phyloP scores from a whole-genome alignment of 2,797 vertebrate genomes.

The Phalanger gymnotis region DNA sequence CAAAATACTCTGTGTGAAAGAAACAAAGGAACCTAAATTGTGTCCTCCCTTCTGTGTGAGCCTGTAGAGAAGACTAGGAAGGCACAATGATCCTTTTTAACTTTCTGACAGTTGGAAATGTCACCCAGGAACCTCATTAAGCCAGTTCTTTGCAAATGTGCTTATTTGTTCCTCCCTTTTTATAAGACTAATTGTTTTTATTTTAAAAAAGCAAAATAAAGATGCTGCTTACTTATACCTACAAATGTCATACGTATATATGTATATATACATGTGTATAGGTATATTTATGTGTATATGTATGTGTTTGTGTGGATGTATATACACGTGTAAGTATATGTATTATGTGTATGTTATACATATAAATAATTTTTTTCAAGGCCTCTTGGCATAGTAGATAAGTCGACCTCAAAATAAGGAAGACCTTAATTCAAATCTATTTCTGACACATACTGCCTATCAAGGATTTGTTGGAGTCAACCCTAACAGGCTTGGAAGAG shows the following conservation, averaged over 20 bases:
- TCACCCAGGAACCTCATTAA: slow-evolving; percentile 77
- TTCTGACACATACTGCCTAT: neutral
- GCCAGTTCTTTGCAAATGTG: slow-evolving; percentile 75
- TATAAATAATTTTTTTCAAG: neutral
- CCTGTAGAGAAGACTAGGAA: slow-evolving; percentile 72
- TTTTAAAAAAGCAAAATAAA: slow-evolving; percentile 25
- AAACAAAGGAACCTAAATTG: slow-evolving; percentile 67
- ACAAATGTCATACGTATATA: neutral
- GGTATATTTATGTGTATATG: too few relatives aligned
- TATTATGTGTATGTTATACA: neutral
- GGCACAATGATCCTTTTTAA: slow-evolving; percentile 78
- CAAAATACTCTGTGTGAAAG: slow-evolving; percentile 53
- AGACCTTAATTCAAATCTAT: neutral
- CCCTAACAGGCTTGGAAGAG: neutral
- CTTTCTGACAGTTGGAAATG: slow-evolving; percentile 78
- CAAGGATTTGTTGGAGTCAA: neutral
- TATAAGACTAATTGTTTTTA: slow-evolving; percentile 73
- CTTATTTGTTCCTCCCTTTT: slow-evolving; percentile 64
- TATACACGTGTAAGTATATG: too few relatives aligned
- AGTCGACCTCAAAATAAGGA: neutral
- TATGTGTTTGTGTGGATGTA: too few relatives aligned
- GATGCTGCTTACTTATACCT: neutral
- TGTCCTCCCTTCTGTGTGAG: slow-evolving; percentile 66
- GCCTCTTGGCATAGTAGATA: neutral
- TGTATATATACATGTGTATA: neutral